Evolutionary conservation across 2,888 invertebrate species (phyloP).

Genomic region (Orchesella flavescens): DNA sequence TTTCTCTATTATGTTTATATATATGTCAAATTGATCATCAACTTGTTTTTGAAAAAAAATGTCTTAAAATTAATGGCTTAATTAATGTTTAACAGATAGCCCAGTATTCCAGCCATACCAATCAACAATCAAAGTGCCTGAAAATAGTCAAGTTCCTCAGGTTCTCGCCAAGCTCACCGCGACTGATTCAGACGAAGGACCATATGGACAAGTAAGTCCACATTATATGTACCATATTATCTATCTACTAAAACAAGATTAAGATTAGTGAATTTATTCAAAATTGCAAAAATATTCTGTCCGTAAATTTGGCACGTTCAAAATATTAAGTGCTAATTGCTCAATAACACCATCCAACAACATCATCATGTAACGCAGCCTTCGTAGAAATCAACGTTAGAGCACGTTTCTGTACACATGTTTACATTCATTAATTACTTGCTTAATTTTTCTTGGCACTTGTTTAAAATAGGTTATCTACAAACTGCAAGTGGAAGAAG

Average conservation of each 20-base stretch:
- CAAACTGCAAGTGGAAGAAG: conserved; percentile 87
- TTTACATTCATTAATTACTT: conserved; percentile 13
- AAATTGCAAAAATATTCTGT: no score
- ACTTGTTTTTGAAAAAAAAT: not conserved
- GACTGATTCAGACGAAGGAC: conserved; percentile 91
- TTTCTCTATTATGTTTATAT: not conserved
- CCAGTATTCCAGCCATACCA: conserved; percentile 91
- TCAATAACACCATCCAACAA: conserved; percentile 6
- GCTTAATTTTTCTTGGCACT: conserved; percentile 32
- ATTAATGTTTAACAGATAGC: conserved; percentile 53
- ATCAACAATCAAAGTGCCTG: conserved; percentile 85
- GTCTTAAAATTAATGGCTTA: not conserved
- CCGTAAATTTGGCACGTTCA: conserved; percentile 8
- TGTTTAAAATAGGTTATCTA: conserved; percentile 81
- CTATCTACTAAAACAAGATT: not conserved
- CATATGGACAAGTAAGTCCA: conserved; percentile 86
- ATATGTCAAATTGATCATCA: no score
- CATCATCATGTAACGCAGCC: not conserved
- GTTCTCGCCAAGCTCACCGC: conserved; percentile 88
- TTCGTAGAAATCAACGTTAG: not conserved
- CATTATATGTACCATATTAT: not conserved
- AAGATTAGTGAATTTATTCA: no score
- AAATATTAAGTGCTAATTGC: conserved; percentile 36
- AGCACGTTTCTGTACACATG: not conserved
- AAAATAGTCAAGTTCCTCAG: conserved; percentile 83